Base-by-base conservation (phyloP, 2,888 invertebrate species). In the Morpho deidamia region DNA sequence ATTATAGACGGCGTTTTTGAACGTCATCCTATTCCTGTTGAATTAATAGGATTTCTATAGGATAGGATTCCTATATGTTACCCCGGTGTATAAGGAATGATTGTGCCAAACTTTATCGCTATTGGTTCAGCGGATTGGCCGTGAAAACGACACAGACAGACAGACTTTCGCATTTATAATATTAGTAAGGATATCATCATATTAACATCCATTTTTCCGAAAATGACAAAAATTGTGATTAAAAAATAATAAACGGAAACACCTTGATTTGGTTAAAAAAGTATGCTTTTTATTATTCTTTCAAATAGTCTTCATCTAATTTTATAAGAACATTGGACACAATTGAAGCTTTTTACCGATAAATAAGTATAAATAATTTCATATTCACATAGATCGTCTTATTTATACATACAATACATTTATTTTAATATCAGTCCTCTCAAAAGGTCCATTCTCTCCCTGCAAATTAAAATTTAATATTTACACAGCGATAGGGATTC, bases 251-350 rank as follows among this genome's bases (percentile, higher is more conserved):
- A 5, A 23, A 23, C 11, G 32, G 41, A 37, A 53, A 72, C 78
- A 77, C 64, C 59, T 74, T 78, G 65, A 69, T 86, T 89, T 89
- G 88, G 88, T 88, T 89, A 88, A 89, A 89, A 89, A 89, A 89
- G 87, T 89, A 89, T 88, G 88, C 88, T 84, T 86, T 89, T 89
- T 85, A 86, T 87, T 89, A 86, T 86, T 89, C 83, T 83, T 86
- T 89, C 87, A 88, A 88, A 89, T 89, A 88, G 85, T 88, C 83
- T 88, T 89, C 88, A 89, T 89, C 88, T 89, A 89, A 83, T 87
- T 84, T 86, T 89, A 89, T 89, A 88, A 89, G 88, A 89, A 89
- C 89, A 88, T 89, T 89, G 89, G 89, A 89, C 89, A 89, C 88
- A 81, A 89, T 89, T 80, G 87, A 88, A 87, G 87, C 88, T 88